Percentiles rank a stretch among this genome's conserved stretches.
These are phyloP conservation scores for Blomia tropicalis DNA, from an alignment of 2,888 invertebrate species.

Conservation along the genomic window DNA sequence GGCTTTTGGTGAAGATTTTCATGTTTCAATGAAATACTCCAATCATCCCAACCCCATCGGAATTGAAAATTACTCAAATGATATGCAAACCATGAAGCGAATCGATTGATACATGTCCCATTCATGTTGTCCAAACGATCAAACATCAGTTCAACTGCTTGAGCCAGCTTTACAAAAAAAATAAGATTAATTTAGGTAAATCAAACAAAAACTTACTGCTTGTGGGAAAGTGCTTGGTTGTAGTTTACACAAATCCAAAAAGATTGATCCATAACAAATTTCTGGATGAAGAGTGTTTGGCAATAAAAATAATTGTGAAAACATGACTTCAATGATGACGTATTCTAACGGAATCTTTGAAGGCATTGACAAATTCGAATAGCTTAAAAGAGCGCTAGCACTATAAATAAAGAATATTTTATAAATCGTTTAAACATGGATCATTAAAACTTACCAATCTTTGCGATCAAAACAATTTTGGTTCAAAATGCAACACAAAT, in stretches of 20 bases:
- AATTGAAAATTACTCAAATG: constrained; percentile 98
- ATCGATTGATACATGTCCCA: constrained; percentile 84
- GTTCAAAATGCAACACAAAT: constrained; percentile 79
- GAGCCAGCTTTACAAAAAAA: constrained; percentile 49
- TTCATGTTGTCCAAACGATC: constrained; percentile 94
- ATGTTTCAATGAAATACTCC: constrained; percentile 67
- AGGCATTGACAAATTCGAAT: constrained; percentile 57
- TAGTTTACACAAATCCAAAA: constrained; percentile 90
- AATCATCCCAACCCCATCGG: constrained; percentile 96
- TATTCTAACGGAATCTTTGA: constrained; percentile 84
- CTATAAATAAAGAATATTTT: constrained; percentile 36
- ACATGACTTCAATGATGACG: constrained; percentile 88
- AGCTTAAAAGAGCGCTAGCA: constrained; percentile 74
- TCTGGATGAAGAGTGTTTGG: constrained; percentile 76
- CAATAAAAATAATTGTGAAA: constrained; percentile 79
- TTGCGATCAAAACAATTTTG: constrained; percentile 73
- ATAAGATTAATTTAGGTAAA: not conserved
- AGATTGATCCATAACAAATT: constrained; percentile 78
- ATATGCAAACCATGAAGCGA: constrained; percentile 92
- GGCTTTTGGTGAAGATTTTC: constrained; percentile 80
- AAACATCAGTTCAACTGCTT: constrained; percentile 91
- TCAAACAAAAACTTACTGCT: constrained; percentile 36
- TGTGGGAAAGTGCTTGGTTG: constrained; percentile 95
- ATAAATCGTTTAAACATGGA: not conserved
- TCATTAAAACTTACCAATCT: constrained; percentile 51